Base-by-base conservation (phyloP, 2,113 vertebrate genomes). In the Spermophilus dauricus region DNA sequence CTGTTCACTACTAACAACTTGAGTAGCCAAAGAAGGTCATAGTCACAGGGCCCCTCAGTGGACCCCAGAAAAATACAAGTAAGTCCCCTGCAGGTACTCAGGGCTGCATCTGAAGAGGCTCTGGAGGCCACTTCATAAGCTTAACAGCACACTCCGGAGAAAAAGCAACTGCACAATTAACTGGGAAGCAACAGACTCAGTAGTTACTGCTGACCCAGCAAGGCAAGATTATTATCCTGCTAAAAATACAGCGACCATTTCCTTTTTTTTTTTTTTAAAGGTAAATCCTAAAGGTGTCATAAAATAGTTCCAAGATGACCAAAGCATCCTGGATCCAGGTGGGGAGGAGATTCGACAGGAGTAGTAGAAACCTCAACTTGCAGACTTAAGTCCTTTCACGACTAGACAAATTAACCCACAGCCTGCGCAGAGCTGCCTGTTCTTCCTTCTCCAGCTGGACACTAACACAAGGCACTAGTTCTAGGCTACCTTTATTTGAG, bases 391-490 rank as follows among this genome's bases (percentile, higher is more conserved):
- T 2, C 67, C 12, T 87, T 24, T 53, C 14, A 3, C 7, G 58
- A 48, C 39, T 17, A n/a, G 8, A 67, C 0, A 39, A 42, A 72
- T 28, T 4, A 30, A 0, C 3, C 20, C 2, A 5, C 0, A 53
- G 34, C 69, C 42, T 24, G 1, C 53, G 37, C 5, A 8, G 34
- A 48, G 42, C 8, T n/a, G 37, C 67, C 24, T 30, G 1, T 5
- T 16, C 20, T 16, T 11, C 22, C 28, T 67, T 5, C 53, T 67
- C 61, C 14, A 3, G 3, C n/a, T 34, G 28, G 80, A 56, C 61
- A 65, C 14, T 11, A 34, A 76, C 2, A 69, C 48, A n/a, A 86
- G 32, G 32, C 34, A 20, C 56, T n/a, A 26, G 6, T 39, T 51
- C 81, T 45, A 34, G 87, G 34, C 26, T 73, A 18, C 56, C 45